phyloP scores from a whole-genome alignment of 30 jellyfish, hydroid and myxozoan species.

The Turritopsis rubra region DNA sequence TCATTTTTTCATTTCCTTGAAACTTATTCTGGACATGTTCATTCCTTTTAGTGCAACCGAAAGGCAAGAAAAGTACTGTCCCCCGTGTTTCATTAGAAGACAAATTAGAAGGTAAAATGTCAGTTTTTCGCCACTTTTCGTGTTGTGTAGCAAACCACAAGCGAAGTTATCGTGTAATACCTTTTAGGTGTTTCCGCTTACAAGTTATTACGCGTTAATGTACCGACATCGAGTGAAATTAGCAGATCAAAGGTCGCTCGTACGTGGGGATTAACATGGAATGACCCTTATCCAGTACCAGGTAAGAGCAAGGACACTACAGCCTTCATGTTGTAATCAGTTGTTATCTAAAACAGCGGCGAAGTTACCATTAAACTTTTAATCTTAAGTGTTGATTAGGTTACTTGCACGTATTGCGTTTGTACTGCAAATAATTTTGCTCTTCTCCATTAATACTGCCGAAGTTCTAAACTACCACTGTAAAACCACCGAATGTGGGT shows the following conservation, averaged over 20 bases:
- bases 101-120: background rate
- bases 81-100: conserved; percentile 18
- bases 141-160: background rate
- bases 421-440: no score
- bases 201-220: background rate
- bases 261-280: conserved; percentile 33
- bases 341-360: no score
- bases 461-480: no score
- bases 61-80: conserved; percentile 14
- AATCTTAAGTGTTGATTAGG: no score
- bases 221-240: background rate
- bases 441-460: no score
- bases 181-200: background rate
- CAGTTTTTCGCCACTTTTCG: background rate
- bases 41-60: background rate
- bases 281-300: conserved; percentile 9
- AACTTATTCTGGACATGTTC: background rate
- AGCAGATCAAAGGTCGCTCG: background rate
- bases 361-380: no score
- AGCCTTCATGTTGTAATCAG: background rate
- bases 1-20: background rate
- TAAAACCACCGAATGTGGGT: no score
- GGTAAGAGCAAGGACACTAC: background rate
- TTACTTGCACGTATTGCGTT: no score
- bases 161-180: background rate